Evolutionary conservation across 2,888 invertebrate genomes (phyloP).

Genomic region (Andrena minutula): DNA sequence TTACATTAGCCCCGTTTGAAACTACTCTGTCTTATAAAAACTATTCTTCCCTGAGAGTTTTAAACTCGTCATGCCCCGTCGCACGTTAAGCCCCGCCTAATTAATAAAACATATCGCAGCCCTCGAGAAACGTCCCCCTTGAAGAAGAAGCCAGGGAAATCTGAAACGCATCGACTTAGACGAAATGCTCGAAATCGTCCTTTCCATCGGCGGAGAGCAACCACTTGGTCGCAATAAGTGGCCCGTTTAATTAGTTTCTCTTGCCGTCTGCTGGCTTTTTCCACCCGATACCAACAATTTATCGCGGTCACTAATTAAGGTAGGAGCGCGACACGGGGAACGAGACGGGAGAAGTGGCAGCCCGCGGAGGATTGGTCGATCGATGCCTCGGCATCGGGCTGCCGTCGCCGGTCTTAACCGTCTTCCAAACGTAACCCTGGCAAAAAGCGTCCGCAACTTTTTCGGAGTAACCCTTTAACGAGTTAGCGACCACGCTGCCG

Average conservation of each 20-base stretch:
- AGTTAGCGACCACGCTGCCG: conserved; percentile 51
- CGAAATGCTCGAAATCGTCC: conserved; percentile 5
- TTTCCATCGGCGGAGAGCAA: neutral
- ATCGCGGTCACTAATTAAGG: conserved; percentile 67
- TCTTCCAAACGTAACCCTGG: conserved; percentile 16
- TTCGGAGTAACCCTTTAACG: conserved; percentile 55
- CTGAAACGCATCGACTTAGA: neutral
- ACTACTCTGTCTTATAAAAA: neutral
- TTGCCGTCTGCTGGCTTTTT: conserved; percentile 61
- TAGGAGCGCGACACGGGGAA: neutral
- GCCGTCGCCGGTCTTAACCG: conserved; percentile 16
- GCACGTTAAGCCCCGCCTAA: neutral
- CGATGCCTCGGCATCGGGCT: conserved; percentile 28
- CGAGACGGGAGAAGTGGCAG: conserved; percentile 8
- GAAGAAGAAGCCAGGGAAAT: neutral
- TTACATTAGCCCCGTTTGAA: neutral
- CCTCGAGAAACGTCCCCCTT: neutral
- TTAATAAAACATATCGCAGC: neutral
- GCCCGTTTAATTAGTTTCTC: conserved; percentile 56
- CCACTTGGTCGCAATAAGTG: conserved; percentile 27
- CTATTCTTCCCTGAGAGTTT: no score
- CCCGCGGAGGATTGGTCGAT: conserved; percentile 28
- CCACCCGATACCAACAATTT: conserved; percentile 72
- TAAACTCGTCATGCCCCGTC: neutral
- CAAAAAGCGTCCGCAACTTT: conserved; percentile 59